phyloP scores from a whole-genome alignment of 2,113 vertebrate genomes.

The Oenanthe melanoleuca region DNA sequence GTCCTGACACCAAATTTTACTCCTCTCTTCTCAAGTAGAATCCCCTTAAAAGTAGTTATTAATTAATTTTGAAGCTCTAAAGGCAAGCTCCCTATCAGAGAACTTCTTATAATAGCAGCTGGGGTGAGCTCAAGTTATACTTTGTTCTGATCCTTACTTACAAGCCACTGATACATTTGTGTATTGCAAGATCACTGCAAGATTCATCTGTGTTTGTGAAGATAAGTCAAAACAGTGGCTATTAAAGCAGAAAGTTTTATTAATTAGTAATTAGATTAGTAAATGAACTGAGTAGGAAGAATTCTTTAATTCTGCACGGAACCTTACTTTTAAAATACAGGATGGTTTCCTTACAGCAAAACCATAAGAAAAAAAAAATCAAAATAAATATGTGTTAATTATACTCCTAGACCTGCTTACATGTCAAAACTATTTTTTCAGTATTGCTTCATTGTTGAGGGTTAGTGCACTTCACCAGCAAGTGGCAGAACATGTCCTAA shows the following conservation, averaged over 20 bases:
- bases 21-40: background rate
- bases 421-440: slow-evolving; percentile 23
- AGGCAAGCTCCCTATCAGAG: background rate
- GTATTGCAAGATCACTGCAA: background rate
- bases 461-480: background rate
- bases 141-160: background rate
- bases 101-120: background rate
- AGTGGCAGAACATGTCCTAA: slow-evolving; percentile 14
- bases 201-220: background rate
- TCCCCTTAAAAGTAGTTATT: background rate
- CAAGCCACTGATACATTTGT: background rate
- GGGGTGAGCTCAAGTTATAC: background rate
- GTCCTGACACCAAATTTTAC: background rate
- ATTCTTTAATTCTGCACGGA: background rate
- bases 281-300: background rate
- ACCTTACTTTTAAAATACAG: background rate
- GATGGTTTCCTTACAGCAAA: background rate
- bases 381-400: background rate
- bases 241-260: background rate
- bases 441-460: background rate
- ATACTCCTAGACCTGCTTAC: background rate
- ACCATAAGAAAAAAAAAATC: background rate
- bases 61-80: background rate
- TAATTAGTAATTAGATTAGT: slow-evolving; percentile 8
- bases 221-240: background rate